Conservation (phyloP, 2,888 invertebrate species). For the Limnephilus marmoratus region DNA sequence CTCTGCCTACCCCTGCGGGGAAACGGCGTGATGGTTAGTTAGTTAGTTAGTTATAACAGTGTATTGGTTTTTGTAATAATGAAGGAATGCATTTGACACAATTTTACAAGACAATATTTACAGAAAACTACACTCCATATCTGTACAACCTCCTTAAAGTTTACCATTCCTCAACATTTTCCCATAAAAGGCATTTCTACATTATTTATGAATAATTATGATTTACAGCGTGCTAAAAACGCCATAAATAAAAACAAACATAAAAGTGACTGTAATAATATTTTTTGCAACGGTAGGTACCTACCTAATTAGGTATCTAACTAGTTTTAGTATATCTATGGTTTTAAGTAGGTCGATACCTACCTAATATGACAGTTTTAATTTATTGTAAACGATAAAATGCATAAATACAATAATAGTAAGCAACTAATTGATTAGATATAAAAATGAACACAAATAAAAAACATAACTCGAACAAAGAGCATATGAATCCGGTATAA, state of each 20-base stretch:
- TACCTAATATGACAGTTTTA: neutral
- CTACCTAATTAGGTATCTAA: too few relatives aligned
- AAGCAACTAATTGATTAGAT: neutral
- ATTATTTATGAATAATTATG: neutral
- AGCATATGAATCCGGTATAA: neutral
- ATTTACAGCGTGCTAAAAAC: neutral
- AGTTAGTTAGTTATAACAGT: too few relatives aligned
- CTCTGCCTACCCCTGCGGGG: too few relatives aligned
- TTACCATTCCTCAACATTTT: neutral
- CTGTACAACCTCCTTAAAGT: neutral
- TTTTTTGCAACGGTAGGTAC: neutral
- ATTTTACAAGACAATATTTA: neutral
- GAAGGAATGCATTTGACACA: neutral
- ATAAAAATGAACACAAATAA: neutral
- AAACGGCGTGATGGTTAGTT: too few relatives aligned
- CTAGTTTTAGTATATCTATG: too few relatives aligned
- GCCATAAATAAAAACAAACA: neutral
- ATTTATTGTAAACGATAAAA: neutral
- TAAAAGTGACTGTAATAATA: neutral
- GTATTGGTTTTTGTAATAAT: too few relatives aligned
- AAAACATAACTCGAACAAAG: slow-evolving; percentile 15
- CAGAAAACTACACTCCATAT: neutral
- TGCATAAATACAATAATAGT: neutral
- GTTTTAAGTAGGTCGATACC: neutral
- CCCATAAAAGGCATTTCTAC: neutral